These are phyloP conservation scores for Anthopleura xanthogrammica DNA, from an alignment of 92 coral and sea anemone genomes.

Conservation along the genomic window DNA sequence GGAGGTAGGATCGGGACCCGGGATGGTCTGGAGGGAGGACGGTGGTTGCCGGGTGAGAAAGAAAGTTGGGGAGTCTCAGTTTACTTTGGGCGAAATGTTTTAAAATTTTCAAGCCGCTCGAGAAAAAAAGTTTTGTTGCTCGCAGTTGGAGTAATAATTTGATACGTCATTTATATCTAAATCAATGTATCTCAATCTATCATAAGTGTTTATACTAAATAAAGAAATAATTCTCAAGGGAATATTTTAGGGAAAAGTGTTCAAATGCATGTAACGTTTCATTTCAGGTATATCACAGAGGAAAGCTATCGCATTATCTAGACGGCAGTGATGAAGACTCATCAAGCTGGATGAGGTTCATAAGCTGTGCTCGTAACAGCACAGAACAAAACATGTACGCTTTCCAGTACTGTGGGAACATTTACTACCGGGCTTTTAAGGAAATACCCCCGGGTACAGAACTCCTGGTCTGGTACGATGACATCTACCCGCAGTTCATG, in stretches of 20 bases:
- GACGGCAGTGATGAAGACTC: constrained; percentile 80
- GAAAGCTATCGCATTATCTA: constrained; percentile 58
- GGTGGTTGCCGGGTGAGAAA: too few relatives aligned
- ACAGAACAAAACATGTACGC: constrained; percentile 80
- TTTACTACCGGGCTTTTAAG: constrained; percentile 84
- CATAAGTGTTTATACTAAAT: too few relatives aligned
- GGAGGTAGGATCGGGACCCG: constrained; percentile 63
- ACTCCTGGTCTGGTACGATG: constrained; percentile 93
- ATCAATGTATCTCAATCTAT: too few relatives aligned
- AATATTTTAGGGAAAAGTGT: too few relatives aligned
- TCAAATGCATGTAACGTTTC: not conserved
- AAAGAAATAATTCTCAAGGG: too few relatives aligned
- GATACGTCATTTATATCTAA: too few relatives aligned
- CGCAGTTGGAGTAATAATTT: too few relatives aligned
- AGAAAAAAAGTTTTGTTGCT: too few relatives aligned
- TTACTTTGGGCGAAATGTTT: too few relatives aligned
- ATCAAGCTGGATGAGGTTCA: constrained; percentile 95
- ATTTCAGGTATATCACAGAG: constrained; percentile 63
- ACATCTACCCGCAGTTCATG: constrained; percentile 77
- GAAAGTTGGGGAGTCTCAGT: too few relatives aligned
- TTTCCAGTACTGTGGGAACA: constrained; percentile 77
- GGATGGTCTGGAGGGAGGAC: too few relatives aligned
- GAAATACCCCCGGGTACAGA: constrained; percentile 77
- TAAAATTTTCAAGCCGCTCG: too few relatives aligned
- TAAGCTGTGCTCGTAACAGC: constrained; percentile 85